Conservation (phyloP, 1,140 invertebrate genomes). For the roundworm (Caenorhabditis elegans) region DNA sequence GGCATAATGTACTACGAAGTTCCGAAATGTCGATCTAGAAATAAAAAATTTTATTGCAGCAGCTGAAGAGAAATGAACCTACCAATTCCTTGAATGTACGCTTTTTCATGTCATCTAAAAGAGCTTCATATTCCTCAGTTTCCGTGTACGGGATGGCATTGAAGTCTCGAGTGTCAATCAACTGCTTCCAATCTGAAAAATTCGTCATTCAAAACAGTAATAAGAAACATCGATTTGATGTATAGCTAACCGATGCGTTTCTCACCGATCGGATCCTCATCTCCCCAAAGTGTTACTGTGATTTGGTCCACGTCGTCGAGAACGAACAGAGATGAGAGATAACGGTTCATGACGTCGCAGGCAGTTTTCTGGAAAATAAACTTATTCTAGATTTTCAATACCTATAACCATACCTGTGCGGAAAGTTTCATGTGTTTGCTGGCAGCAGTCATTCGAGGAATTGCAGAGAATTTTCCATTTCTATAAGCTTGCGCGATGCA, state of each 20-base stretch:
- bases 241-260: neutral
- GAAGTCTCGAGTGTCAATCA: constrained; percentile 10
- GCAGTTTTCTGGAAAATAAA: constrained; percentile 1
- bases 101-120: constrained; percentile 3
- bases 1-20: constrained; percentile 4
- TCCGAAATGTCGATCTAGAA: neutral
- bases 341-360: neutral
- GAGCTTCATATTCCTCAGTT: neutral
- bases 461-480: neutral
- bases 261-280: constrained; percentile 13
- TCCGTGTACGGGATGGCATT: neutral
- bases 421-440: neutral
- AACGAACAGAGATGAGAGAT: neutral
- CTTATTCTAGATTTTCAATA: neutral
- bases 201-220: neutral
- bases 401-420: neutral
- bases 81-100: constrained; percentile 7
- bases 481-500: neutral
- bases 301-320: constrained; percentile 1
- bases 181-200: constrained; percentile 8
- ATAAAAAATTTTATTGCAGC: neutral
- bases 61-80: too few relatives aligned
- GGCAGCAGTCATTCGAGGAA: neutral
- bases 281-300: neutral
- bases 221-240: neutral